Conservation (phyloP, 2,888 invertebrate genomes). For the Dryocosmus kuriphilus region DNA sequence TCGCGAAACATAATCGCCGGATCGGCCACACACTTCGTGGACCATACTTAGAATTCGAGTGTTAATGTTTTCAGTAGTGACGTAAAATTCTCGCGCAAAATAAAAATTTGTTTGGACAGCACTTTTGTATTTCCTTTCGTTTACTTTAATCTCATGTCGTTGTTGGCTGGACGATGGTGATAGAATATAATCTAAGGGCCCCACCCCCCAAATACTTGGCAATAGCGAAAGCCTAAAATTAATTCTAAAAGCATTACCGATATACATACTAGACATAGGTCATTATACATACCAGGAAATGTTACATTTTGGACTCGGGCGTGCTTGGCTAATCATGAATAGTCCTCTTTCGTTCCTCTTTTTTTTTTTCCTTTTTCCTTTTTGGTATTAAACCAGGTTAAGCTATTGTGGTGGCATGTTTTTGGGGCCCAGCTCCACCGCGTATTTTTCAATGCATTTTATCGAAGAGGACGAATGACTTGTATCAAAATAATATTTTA, state of each 20-base stretch:
- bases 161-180: conserved; percentile 22
- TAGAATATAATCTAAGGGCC: conserved; percentile 45
- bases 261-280: conserved; percentile 51
- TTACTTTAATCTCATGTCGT: conserved; percentile 18
- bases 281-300: conserved; percentile 51
- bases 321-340: conserved; percentile 50
- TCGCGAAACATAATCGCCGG: too few relatives aligned
- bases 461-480: conserved; percentile 55
- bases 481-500: conserved; percentile 61
- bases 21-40: too few relatives aligned
- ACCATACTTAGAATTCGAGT: not conserved
- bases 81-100: not conserved
- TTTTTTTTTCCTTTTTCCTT: not conserved
- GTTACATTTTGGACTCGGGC: conserved; percentile 57
- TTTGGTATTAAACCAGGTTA: conserved; percentile 12
- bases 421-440: conserved; percentile 54
- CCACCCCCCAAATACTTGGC: conserved; percentile 53
- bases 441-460: conserved; percentile 56
- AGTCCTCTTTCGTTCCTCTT: conserved; percentile 41
- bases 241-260: conserved; percentile 44
- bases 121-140: too few relatives aligned
- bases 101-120: not conserved
- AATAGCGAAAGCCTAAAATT: conserved; percentile 54
- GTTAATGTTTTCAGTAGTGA: not conserved
- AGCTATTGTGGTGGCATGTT: conserved; percentile 25